Base-by-base conservation (phyloP, 2,888 invertebrate species). In the Candidula unifasciata region DNA sequence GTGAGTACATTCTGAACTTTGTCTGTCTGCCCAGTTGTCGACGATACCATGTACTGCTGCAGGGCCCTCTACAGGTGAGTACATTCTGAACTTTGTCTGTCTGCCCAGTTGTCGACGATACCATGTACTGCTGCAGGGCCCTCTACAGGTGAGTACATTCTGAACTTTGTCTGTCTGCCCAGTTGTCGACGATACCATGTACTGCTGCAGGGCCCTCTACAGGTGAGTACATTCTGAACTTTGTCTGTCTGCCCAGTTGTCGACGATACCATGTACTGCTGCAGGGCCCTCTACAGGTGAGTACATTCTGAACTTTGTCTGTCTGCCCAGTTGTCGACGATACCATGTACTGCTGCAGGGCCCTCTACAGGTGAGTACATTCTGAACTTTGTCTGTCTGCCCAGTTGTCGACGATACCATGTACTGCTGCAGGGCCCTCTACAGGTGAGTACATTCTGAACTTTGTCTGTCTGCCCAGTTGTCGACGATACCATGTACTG, bases 261-360 rank as follows among this genome's bases (percentile, higher is more conserved):
- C n/a, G n/a, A n/a, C n/a, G n/a, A n/a, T n/a, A n/a, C n/a, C n/a
- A n/a, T n/a, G n/a, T n/a, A n/a, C 96, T 97, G 91, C 94, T 97
- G 60, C 96, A 96, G 0, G 96, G 97, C 16, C 97, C 97, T 6
- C 94, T 97, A 85, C 95, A 84, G 60, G 84, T 84, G 18, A 76
- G 52, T 54, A 3, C 57, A 57, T 64, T 77, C 54, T 77, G 54
- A 24, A 68, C 44, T 44, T 13, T 13, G 6, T 44, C 44, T 44
- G 2, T 44, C 44, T n/a, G n/a, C n/a, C n/a, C n/a, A n/a, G n/a
- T n/a, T n/a, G n/a, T n/a, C n/a, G n/a, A n/a, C n/a, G n/a, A n/a
- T n/a, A n/a, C n/a, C n/a, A n/a, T n/a, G n/a, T n/a, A n/a, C 96
- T 97, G 91, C 94, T 97, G 60, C 96, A 96, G 0, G 96, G 97